phyloP scores from a whole-genome alignment of 2,888 invertebrate species.

The Pterostichus niger region DNA sequence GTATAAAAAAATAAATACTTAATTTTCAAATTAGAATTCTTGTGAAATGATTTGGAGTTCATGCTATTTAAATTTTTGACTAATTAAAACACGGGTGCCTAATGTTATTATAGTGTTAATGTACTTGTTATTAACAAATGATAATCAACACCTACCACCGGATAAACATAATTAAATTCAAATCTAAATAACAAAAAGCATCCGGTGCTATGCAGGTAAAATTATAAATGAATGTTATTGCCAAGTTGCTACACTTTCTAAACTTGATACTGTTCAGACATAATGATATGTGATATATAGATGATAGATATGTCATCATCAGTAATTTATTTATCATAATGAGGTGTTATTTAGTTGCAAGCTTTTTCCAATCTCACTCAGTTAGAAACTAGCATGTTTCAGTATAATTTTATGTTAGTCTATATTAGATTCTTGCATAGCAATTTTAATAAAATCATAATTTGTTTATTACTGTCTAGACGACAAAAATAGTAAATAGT shows the following conservation, averaged over 20 bases:
- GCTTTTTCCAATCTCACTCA: conserved; percentile 5
- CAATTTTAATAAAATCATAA: neutral
- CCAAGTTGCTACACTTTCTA: conserved; percentile 52
- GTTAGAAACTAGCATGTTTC: neutral
- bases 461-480: conserved; percentile 21
- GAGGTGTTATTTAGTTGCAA: conserved; percentile 1
- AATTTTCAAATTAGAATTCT: too few relatives aligned
- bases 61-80: neutral
- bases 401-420: neutral
- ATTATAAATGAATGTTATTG: conserved; percentile 39
- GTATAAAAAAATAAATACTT: too few relatives aligned
- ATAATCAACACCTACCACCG: conserved; percentile 11
- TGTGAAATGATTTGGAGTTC: neutral
- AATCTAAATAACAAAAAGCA: conserved; percentile 58
- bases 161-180: conserved; percentile 50
- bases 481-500: conserved; percentile 5
- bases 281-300: conserved; percentile 37
- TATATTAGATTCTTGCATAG: neutral
- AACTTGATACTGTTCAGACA: conserved; percentile 46
- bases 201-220: conserved; percentile 44
- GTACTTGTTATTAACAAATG: conserved; percentile 5
- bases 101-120: conserved; percentile 13
- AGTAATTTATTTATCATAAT: conserved; percentile 25
- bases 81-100: neutral
- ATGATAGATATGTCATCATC: conserved; percentile 48